Base-by-base conservation (phyloP, 2,113 vertebrate genomes). In the Oreochromis niloticus region DNA sequence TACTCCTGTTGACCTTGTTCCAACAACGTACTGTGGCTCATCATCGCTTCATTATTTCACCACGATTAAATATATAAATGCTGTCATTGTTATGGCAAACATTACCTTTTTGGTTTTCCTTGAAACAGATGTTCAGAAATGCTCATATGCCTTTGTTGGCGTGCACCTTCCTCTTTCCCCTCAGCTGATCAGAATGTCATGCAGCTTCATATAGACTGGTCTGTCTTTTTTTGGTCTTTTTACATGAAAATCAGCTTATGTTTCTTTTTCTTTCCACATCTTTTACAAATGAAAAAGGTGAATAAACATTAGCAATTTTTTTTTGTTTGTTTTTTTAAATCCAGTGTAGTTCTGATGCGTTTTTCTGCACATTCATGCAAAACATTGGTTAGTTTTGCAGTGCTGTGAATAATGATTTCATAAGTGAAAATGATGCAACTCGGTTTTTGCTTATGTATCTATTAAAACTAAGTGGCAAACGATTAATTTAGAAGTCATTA, bases 281-380 rank as follows among this genome's bases (percentile, higher is more conserved):
- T 90, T 88, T 87, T 93, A 89, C 92, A 89, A 89, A 93, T 83
- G 59, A 54, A 71, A 80, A 71, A 80, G 22, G 3, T 63, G 57
- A 92, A 95, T 88, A 93, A 88, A 93, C 71, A 56, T 85, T 78
- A 32, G 73, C 57, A 8, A 13, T 13, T 89, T 66, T 56, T 8
- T 1, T 80, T 90, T n/a, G n/a, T 90, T 24, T 24, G 22, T 92
- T 89, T 89, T 89, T 73, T 75, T 2, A 10, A 90, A 87, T 85
- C 39, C n/a, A 19, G 32, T 13, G 82, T 59, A n/a, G 80, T 87
- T 88, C 88, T 86, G 39, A 59, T 73, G 46, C 63, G 3, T 85
- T 39, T 59, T 50, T 59, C 30, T 30, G n/a, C 48, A 43, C 41
- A 61, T 83, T 71, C 34, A 82, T 50, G 46, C 17, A 73, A 75